Evolutionary conservation across 2,888 invertebrate species (phyloP).

Genomic region (Drosophila macrospina): DNA sequence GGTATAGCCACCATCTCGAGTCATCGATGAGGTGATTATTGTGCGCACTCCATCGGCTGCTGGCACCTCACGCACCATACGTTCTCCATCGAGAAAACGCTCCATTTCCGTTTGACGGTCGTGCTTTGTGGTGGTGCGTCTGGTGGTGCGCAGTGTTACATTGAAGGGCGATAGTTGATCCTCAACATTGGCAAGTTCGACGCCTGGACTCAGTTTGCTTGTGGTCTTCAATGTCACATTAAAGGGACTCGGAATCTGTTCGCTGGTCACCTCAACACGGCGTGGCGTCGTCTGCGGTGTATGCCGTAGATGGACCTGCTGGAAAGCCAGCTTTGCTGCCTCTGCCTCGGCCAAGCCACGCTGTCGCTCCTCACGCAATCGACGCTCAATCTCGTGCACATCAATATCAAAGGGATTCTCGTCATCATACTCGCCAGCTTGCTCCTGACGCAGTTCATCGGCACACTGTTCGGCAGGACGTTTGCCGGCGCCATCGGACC

Average conservation of each 20-base stretch:
- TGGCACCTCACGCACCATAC: constrained; percentile 87
- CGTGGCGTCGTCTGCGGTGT: constrained; percentile 87
- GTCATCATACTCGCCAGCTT: constrained; percentile 70
- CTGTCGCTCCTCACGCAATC: constrained; percentile 86
- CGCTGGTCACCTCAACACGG: constrained; percentile 82
- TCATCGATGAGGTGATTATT: constrained; percentile 84
- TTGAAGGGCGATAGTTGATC: constrained; percentile 79
- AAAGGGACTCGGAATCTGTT: constrained; percentile 75
- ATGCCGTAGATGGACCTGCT: constrained; percentile 87
- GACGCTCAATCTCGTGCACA: constrained; percentile 88
- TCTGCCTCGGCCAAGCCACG: constrained; percentile 86
- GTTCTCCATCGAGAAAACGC: constrained; percentile 90
- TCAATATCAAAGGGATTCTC: constrained; percentile 85
- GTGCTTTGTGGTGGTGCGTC: constrained; percentile 60
- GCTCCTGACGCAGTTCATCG: constrained; percentile 73
- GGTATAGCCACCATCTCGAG: constrained; percentile 79
- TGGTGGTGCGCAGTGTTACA: constrained; percentile 77
- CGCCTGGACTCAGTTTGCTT: constrained; percentile 76
- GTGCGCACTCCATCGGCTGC: constrained; percentile 83
- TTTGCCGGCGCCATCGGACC: constrained; percentile 86
- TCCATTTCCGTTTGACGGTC: constrained; percentile 71
- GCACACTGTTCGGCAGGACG: constrained; percentile 78
- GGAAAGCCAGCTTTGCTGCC: constrained; percentile 85
- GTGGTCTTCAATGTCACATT: constrained; percentile 86
- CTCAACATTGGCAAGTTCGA: constrained; percentile 65